phyloP scores from a whole-genome alignment of 2,113 vertebrate species.

The Macquaria australasica region DNA sequence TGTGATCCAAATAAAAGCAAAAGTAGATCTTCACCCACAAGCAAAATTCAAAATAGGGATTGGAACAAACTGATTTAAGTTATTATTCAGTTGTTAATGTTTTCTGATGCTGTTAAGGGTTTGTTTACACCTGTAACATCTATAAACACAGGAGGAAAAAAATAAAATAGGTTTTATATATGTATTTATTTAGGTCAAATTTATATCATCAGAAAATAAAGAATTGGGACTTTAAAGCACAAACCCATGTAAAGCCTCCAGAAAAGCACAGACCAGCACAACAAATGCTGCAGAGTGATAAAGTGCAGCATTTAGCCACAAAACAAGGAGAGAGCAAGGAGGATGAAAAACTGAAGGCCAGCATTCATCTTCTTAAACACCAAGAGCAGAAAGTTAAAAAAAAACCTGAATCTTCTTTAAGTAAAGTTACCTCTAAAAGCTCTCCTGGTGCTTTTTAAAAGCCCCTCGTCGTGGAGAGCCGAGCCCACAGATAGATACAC shows the following conservation, averaged over 20 bases:
- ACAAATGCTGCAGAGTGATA: conserved; percentile 1
- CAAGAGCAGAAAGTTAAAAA: conserved; percentile 32
- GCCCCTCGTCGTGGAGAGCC: neutral
- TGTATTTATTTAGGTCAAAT: neutral
- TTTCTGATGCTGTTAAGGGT: neutral
- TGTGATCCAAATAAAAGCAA: neutral
- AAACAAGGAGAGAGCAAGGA: conserved; percentile 20
- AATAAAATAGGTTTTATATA: no score
- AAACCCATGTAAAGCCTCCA: neutral
- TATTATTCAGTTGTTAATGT: no score
- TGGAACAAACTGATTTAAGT: no score
- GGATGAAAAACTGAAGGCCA: neutral
- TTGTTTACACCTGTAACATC: neutral
- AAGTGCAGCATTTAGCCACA: conserved; percentile 27
- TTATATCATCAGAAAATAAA: neutral
- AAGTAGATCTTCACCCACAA: neutral
- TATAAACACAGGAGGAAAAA: neutral
- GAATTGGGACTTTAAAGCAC: neutral
- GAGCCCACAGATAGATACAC: neutral
- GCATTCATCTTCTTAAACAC: conserved; percentile 42
- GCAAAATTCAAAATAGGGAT: neutral
- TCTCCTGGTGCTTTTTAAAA: conserved; percentile 37
- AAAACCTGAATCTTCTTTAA: conserved; percentile 48
- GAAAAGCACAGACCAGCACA: neutral
- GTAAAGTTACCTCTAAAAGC: conserved; percentile 55